Evolutionary conservation across 2,888 invertebrate species (phyloP).

Genomic region (Cephus spinipes): DNA sequence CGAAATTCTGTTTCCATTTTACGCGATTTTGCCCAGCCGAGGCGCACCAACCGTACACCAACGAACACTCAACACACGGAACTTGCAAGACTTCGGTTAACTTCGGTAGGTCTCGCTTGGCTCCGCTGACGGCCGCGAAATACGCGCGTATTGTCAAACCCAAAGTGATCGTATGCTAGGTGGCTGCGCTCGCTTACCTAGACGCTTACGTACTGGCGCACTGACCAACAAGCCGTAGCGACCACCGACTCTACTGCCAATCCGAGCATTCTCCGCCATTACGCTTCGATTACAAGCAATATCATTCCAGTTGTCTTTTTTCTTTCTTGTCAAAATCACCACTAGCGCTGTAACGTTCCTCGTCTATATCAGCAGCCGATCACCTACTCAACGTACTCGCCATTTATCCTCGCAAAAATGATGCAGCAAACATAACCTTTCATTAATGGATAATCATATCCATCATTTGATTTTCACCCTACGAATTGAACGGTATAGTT

Average conservation of each 20-base stretch:
- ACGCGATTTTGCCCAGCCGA: conserved; percentile 49
- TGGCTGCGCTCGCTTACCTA: neutral
- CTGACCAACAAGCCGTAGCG: neutral
- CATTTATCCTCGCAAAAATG: neutral
- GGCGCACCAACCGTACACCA: conserved; percentile 50
- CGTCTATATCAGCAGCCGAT: neutral
- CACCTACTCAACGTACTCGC: neutral
- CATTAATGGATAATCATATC: neutral
- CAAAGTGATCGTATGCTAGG: conserved; percentile 2
- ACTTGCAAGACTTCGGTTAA: conserved; percentile 20
- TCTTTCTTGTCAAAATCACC: neutral
- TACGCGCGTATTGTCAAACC: conserved; percentile 47
- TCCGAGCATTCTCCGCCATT: conserved; percentile 2
- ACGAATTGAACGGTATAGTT: neutral
- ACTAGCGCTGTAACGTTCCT: neutral
- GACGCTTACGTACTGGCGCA: neutral
- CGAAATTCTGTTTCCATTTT: conserved; percentile 58
- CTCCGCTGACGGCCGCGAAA: conserved; percentile 50
- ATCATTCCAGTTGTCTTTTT: neutral
- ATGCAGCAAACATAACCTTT: neutral
- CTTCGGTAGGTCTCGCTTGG: neutral
- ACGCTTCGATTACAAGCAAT: neutral
- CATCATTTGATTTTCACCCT: neutral
- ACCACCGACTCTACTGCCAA: neutral
- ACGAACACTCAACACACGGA: conserved; percentile 45